Evolutionary conservation across 2,888 invertebrate species (phyloP), one percentile per base, ranked within the genome.

Genomic region (Ernsta delagoae): DNA sequence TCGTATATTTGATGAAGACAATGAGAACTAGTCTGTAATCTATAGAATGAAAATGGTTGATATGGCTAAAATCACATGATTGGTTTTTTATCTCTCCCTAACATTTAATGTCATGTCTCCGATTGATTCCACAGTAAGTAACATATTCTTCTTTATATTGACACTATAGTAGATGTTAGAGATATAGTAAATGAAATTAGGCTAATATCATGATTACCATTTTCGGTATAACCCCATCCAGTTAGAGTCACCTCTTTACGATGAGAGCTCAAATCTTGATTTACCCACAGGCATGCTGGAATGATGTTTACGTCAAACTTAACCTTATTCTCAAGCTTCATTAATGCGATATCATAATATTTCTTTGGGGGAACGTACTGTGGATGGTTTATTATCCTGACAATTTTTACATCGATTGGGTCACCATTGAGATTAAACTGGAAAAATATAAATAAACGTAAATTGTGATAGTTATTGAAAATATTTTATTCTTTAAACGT

Each of bases 211-310:
- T 34, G 9, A 12, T 62, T 16, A 71, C 73, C 72, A n/a, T 59
- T 48, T 63, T 72, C 70, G 16, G 71, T 64, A 12, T 64, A 64
- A 12, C 80, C 80, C 80, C 80, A 80, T 5, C 81, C 81, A 41
- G 79, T 79, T 3, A 77, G 36, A n/a, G 73, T 73, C 0, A 73
- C 75, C 43, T 72, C 65, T 0, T 39, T 65, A 1, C 70, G 70
- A 11, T 74, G 65, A 4, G 63, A 12, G 24, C 69, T 70, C 9
- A 8, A n/a, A 5, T 68, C 39, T 0, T 63, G 3, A 48, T 45
- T n/a, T n/a, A 16, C 57, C 76, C 77, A 79, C 5, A 81, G 66
- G 68, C 81, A 81, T 5, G 79, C 80, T 0, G 81, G 81, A 34
- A 74, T 74, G 4, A 79, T 50, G 11, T 71, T 56, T 6, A 70